These are phyloP conservation scores for Saturnia pavonia DNA, from an alignment of 2,888 invertebrate species.

Conservation along the genomic window DNA sequence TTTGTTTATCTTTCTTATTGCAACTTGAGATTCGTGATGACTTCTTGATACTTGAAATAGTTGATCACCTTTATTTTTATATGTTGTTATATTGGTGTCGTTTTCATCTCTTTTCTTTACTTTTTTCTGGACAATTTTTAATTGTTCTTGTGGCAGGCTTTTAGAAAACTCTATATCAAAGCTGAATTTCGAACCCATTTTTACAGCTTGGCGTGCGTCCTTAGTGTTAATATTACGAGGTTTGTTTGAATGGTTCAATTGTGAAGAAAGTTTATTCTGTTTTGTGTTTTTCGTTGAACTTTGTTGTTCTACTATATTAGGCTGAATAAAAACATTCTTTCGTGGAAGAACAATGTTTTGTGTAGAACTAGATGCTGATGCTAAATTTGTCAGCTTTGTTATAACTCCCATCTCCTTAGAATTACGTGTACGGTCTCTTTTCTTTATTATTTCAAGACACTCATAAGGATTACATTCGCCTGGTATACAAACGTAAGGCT, in stretches of 20 bases:
- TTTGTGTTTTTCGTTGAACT: neutral
- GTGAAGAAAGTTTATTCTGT: neutral
- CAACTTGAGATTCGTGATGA: conserved; percentile 27
- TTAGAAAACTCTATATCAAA: conserved; percentile 38
- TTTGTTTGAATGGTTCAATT: neutral
- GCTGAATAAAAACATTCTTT: conserved; percentile 19
- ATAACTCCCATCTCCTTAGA: conserved; percentile 27
- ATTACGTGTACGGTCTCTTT: conserved; percentile 11
- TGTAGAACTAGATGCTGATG: conserved; percentile 28
- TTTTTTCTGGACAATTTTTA: conserved; percentile 23
- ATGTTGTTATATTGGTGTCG: neutral
- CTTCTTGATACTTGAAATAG: conserved; percentile 15
- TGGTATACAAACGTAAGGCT: conserved; percentile 42
- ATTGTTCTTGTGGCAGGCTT: conserved; percentile 17
- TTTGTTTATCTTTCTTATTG: conserved; percentile 29
- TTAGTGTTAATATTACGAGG: conserved; percentile 13
- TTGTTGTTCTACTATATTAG: conserved; percentile 8
- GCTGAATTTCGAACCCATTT: conserved; percentile 35
- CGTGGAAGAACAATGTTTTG: conserved; percentile 5
- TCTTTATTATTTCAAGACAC: conserved; percentile 35
- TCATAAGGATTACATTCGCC: conserved; percentile 42
- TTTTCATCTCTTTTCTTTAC: conserved; percentile 18
- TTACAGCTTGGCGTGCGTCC: conserved; percentile 26
- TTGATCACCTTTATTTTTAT: conserved; percentile 13
- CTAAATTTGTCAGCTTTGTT: conserved; percentile 26